Evolutionary conservation across 2,888 invertebrate genomes (phyloP).

Genomic region (Dermolepida albohirtum): DNA sequence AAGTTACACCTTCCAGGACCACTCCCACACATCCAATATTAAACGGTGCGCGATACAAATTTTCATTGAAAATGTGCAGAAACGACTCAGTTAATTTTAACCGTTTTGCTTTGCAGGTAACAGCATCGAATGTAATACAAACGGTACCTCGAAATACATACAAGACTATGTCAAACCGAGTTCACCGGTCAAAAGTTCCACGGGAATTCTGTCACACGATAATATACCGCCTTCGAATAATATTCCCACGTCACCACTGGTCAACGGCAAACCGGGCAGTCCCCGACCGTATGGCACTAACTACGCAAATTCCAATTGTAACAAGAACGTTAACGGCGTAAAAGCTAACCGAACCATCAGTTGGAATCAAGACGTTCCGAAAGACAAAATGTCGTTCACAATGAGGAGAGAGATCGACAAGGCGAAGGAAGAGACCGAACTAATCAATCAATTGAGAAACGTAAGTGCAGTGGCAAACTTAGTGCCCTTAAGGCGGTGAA

Average conservation of each 20-base stretch:
- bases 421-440: constrained; percentile 88
- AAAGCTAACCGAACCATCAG: constrained; percentile 69
- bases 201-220: constrained; percentile 72
- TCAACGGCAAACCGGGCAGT: constrained; percentile 57
- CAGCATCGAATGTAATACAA: constrained; percentile 57
- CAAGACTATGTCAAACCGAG: constrained; percentile 74
- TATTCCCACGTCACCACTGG: constrained; percentile 49
- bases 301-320: constrained; percentile 67
- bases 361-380: constrained; percentile 79
- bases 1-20: constrained; percentile 81
- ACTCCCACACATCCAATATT: constrained; percentile 47
- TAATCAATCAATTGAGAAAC: constrained; percentile 84
- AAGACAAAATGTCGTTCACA: constrained; percentile 88
- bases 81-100: too few relatives aligned
- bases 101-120: neutral
- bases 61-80: too few relatives aligned
- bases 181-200: constrained; percentile 74
- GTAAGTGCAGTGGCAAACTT: constrained; percentile 67
- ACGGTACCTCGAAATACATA: constrained; percentile 57
- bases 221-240: constrained; percentile 60
- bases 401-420: constrained; percentile 93
- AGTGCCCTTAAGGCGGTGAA: neutral
- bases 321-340: constrained; percentile 55
- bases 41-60: constrained; percentile 18
- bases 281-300: constrained; percentile 71